phyloP scores from a whole-genome alignment of 2,888 invertebrate species.

The Drosophila conformis region DNA sequence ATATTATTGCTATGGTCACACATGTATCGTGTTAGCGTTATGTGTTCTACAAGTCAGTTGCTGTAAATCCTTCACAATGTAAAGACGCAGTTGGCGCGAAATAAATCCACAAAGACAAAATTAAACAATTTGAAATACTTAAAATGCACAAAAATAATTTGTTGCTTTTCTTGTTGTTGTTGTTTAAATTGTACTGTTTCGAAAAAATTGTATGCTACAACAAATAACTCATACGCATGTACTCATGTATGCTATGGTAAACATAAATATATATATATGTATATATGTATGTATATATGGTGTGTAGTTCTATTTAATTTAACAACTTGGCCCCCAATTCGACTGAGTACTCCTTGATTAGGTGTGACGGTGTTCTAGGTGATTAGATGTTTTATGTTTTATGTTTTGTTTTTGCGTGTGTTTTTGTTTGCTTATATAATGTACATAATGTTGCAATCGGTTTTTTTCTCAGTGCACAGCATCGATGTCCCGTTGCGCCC shows the following conservation, averaged over 20 bases:
- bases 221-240: slow-evolving; percentile 47
- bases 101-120: too few species aligned
- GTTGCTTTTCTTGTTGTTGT: slow-evolving; percentile 27
- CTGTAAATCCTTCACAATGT: too few species aligned
- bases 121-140: slow-evolving; percentile 61
- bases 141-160: slow-evolving; percentile 75
- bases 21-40: too few species aligned
- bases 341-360: slow-evolving; percentile 50
- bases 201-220: slow-evolving; percentile 57
- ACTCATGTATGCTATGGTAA: slow-evolving; percentile 35
- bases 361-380: slow-evolving; percentile 9
- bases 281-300: slow-evolving; percentile 21
- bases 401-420: slow-evolving; percentile 17
- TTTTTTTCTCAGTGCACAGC: slow-evolving; percentile 87
- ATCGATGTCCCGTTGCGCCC: slow-evolving; percentile 97
- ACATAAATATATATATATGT: slow-evolving; percentile 32
- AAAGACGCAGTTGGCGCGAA: too few species aligned
- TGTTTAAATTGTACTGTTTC: slow-evolving; percentile 33
- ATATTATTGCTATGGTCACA: too few species aligned
- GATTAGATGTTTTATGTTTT: slow-evolving; percentile 31
- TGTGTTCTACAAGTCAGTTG: too few species aligned
- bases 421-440: slow-evolving; percentile 37
- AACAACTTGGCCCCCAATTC: slow-evolving; percentile 71
- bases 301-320: slow-evolving; percentile 52
- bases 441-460: slow-evolving; percentile 44